Evolutionary conservation across 2,797 vertebrate genomes (phyloP).

Genomic region (Cyclopterus lumpus): DNA sequence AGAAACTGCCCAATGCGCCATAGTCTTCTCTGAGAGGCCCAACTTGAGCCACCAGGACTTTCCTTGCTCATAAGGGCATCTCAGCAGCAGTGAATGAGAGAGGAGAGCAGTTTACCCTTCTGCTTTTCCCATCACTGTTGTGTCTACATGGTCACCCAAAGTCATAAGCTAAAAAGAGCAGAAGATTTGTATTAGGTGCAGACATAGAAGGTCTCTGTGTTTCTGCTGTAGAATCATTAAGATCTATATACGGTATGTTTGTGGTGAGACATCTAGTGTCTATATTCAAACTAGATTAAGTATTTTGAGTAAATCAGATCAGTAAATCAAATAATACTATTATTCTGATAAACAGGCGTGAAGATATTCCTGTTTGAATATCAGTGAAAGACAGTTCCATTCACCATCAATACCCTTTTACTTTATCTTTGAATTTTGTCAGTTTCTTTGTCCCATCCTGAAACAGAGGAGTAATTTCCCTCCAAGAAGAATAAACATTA

Average conservation of each 20-base stretch:
- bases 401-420: not conserved
- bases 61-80: conserved; percentile 1
- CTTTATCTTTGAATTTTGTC: not conserved
- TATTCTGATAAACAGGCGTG: not conserved
- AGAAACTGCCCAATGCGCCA: not conserved
- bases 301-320: not conserved
- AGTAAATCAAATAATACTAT: not conserved
- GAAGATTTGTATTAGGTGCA: not conserved
- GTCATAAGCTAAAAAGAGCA: not conserved
- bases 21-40: not conserved
- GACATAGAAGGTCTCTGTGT: not conserved
- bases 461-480: conserved; percentile 23
- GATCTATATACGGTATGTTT: not conserved
- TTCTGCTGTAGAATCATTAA: not conserved
- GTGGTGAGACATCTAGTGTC: not conserved
- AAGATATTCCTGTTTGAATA: not conserved
- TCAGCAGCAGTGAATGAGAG: too few species aligned
- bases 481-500: not conserved
- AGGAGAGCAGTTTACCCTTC: not conserved
- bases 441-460: conserved; percentile 11
- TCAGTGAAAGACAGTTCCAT: not conserved
- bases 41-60: not conserved
- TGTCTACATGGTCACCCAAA: not conserved
- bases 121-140: conserved; percentile 15
- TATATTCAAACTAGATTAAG: not conserved